A percentile compares a stretch with the other conserved stretches of the same genome.
These are phyloP conservation scores for Acanthosepion esculentum DNA, from an alignment of 2,888 invertebrate species.

Conservation along the genomic window DNA sequence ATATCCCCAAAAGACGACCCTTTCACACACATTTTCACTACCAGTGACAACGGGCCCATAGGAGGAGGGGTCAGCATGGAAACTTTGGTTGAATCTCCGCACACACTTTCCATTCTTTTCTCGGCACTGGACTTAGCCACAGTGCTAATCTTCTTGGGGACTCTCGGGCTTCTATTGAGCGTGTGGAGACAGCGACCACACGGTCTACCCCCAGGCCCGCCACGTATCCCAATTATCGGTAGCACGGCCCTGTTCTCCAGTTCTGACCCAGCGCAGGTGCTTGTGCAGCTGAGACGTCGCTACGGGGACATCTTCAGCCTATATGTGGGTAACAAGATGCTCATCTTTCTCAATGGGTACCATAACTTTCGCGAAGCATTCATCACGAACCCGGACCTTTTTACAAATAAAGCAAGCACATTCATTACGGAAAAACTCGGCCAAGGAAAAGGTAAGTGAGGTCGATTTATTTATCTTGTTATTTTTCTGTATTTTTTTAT, in stretches of 20 bases:
- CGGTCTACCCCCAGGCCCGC: conserved; percentile 50
- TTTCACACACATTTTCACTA: neutral
- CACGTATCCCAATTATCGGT: conserved; percentile 48
- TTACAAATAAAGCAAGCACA: conserved; percentile 49
- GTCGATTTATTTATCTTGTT: neutral
- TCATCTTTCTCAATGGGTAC: conserved; percentile 51
- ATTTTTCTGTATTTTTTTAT: too few species aligned
- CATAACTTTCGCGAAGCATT: conserved; percentile 48
- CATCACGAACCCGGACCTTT: conserved; percentile 48
- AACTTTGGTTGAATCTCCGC: conserved; percentile 17
- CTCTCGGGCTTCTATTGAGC: neutral
- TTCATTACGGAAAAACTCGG: conserved; percentile 35
- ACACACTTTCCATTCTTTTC: neutral
- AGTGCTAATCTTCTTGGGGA: neutral
- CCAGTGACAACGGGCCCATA: neutral
- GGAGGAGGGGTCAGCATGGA: neutral
- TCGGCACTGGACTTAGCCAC: neutral
- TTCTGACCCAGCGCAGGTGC: conserved; percentile 39
- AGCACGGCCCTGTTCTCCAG: conserved; percentile 48
- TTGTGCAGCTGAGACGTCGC: conserved; percentile 45
- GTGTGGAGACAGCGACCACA: conserved; percentile 44
- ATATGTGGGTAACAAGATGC: conserved; percentile 47
- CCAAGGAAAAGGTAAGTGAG: conserved; percentile 49
- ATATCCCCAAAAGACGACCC: conserved; percentile 4
- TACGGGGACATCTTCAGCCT: conserved; percentile 52